These are phyloP conservation scores for Notarius quadriscutis DNA, from an alignment of 2,113 vertebrate species.

Conservation along the genomic window DNA sequence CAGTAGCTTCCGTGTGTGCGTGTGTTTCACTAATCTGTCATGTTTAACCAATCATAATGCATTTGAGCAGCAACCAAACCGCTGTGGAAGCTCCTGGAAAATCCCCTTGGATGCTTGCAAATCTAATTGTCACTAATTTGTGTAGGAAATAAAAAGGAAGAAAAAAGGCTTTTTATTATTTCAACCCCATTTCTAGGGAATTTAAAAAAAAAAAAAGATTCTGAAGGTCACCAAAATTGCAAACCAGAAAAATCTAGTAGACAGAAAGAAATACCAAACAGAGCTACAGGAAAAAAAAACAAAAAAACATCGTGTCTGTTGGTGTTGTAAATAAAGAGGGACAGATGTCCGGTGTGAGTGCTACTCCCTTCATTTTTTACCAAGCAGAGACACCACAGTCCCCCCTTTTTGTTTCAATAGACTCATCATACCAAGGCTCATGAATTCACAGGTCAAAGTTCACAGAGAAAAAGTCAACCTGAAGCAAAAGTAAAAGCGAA, in stretches of 20 bases:
- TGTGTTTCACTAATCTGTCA: slow-evolving; percentile 5
- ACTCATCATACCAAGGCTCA: neutral
- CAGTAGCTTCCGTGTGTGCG: neutral
- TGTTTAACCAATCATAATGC: neutral
- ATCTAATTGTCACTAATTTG: neutral
- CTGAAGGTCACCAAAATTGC: neutral
- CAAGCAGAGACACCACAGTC: neutral
- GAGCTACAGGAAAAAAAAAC: too few relatives aligned
- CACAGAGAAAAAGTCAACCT: neutral
- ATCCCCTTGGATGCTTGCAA: neutral
- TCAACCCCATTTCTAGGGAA: neutral
- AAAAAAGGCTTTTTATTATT: neutral
- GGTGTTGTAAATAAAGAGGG: neutral
- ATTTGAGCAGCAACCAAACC: neutral
- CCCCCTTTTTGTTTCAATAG: neutral
- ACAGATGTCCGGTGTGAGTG: neutral
- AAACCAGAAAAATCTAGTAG: neutral
- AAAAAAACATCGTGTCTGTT: neutral
- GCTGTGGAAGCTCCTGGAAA: neutral
- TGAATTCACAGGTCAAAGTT: neutral
- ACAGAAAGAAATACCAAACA: neutral
- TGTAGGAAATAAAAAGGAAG: neutral
- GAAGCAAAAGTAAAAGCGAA: neutral
- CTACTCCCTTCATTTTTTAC: neutral
- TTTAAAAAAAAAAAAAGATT: neutral